Base-by-base conservation (phyloP, 2,888 invertebrate species). In the Caradrina clavipalpis region DNA sequence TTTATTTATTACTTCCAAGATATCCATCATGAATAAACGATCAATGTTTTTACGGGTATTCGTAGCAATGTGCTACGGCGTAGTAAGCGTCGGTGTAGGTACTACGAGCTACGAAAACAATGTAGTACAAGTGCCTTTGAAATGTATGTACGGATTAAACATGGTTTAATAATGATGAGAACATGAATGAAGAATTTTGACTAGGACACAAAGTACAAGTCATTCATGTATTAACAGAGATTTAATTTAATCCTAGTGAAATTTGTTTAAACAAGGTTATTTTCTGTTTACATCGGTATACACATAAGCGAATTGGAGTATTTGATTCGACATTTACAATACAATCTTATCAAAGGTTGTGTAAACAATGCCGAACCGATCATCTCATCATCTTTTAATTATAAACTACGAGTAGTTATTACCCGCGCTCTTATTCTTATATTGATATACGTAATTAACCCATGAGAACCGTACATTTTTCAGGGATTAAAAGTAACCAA, bases 51-150 rank as follows among this genome's bases (percentile, higher is more conserved):
- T 70, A 63, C 55, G 53, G 6, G 31, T 55, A 51, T 47, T 63
- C 69, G 78, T 83, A 83, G 77, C 78, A n/a, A 73, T 55, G 65
- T n/a, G 73, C 86, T 86, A 84, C 87, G 82, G 61, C 86, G 86
- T 86, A 83, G 86, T 76, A 69, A 54, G 75, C 65, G 69, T 69
- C n/a, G 79, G 74, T 60, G 59, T 35, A 35, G 53, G 51, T 35
- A 35, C 70, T 77, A 69, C 70, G 71, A 63, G 72, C 71, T 74
- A 79, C 82, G 75, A 85, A 72, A 22, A 58, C 51, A 47, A 53
- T 66, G 19, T 62, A 72, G 59, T 70, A 35, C 56, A 31, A 60
- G 57, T 47, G 42, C 62, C 8, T 50, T 56, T 51, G 35, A 68
- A 58, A 47, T 57, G 42, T 39, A 39, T 13, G 39, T 69, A n/a